Conservation (phyloP, 2,888 invertebrate genomes). For the Hylaea fasciaria region DNA sequence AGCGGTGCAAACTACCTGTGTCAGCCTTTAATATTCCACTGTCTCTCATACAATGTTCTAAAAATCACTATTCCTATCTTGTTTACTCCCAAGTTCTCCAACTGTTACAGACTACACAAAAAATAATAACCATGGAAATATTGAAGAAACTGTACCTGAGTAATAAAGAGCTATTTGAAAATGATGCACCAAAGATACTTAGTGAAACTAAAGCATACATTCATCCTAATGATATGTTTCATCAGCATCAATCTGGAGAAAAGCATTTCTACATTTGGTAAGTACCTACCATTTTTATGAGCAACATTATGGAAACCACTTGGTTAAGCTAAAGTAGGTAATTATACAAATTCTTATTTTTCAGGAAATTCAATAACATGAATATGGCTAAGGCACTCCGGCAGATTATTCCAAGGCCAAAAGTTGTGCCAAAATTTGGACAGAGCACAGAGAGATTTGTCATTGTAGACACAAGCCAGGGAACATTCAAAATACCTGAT, state of each 20-base stretch:
- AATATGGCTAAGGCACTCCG: slow-evolving; percentile 89
- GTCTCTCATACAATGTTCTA: too few relatives aligned
- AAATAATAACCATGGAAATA: slow-evolving; percentile 79
- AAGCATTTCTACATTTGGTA: slow-evolving; percentile 70
- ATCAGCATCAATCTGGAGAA: slow-evolving; percentile 47
- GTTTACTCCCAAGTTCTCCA: too few relatives aligned
- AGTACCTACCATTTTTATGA: slow-evolving; percentile 17
- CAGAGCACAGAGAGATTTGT: slow-evolving; percentile 92
- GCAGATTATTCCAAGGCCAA: slow-evolving; percentile 89
- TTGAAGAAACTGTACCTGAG: slow-evolving; percentile 85
- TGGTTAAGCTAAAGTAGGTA: neutral
- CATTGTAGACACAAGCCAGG: slow-evolving; percentile 89
- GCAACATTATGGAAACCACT: neutral
- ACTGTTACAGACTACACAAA: slow-evolving; percentile 82
- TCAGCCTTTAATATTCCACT: too few relatives aligned
- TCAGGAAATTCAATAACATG: slow-evolving; percentile 92
- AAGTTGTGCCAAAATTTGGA: slow-evolving; percentile 89
- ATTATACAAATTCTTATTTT: slow-evolving; percentile 38
- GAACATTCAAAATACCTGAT: slow-evolving; percentile 88
- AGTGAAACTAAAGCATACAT: slow-evolving; percentile 65
- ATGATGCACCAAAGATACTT: slow-evolving; percentile 86
- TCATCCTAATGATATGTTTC: slow-evolving; percentile 71
- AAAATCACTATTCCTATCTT: too few relatives aligned
- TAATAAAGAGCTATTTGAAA: slow-evolving; percentile 85
- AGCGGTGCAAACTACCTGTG: too few relatives aligned